phyloP scores from a whole-genome alignment of 2,113 vertebrate species.

The Leuciscus idus region DNA sequence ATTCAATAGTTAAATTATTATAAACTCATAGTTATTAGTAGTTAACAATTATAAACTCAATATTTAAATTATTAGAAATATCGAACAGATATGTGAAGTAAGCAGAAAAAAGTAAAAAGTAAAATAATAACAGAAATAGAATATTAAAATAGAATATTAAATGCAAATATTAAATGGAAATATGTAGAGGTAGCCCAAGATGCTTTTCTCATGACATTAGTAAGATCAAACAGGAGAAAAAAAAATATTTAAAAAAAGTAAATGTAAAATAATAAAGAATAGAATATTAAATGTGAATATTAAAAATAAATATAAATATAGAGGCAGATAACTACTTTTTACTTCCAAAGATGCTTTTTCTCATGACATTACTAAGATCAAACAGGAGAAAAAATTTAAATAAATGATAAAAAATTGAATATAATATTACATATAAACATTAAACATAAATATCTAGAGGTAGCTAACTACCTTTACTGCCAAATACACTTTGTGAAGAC shows the following conservation, averaged over 20 bases:
- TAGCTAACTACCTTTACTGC: neutral
- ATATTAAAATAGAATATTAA: too few relatives aligned
- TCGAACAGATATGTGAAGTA: neutral
- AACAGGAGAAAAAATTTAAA: neutral
- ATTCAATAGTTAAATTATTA: too few relatives aligned
- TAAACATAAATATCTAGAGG: neutral
- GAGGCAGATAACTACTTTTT: neutral
- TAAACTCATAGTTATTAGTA: too few relatives aligned
- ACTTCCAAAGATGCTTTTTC: neutral
- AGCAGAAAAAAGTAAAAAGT: too few relatives aligned
- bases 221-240: neutral
- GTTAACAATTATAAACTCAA: too few relatives aligned
- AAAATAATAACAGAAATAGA: too few relatives aligned
- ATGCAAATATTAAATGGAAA: neutral
- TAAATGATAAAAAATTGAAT: neutral
- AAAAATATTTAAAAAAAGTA: too few relatives aligned
- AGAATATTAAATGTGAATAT: too few relatives aligned
- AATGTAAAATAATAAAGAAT: too few relatives aligned
- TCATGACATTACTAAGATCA: neutral
- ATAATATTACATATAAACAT: neutral
- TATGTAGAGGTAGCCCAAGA: neutral
- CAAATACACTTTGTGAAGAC: neutral
- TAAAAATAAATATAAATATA: neutral
- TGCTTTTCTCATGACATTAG: neutral
- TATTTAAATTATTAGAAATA: neutral